These are phyloP conservation scores for Amorpha juglandis DNA, from an alignment of 2,888 invertebrate genomes.

Conservation along the genomic window DNA sequence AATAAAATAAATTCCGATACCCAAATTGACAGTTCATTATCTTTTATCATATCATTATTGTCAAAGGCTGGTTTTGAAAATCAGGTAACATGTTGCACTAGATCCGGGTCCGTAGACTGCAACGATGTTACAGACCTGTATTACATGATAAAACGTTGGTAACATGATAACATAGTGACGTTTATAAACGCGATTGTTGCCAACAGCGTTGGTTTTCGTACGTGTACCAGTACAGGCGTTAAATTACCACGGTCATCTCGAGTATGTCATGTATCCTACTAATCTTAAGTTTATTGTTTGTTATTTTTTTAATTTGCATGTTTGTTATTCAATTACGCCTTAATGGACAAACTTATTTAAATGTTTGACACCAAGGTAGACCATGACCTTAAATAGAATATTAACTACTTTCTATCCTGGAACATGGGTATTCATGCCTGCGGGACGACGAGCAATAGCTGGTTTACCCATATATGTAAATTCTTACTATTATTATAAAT, in stretches of 20 bases:
- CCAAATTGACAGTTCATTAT: background rate
- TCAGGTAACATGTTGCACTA: slow-evolving; percentile 16
- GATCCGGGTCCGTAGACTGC: slow-evolving; percentile 27
- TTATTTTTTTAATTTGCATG: too few species aligned
- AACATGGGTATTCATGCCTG: too few species aligned
- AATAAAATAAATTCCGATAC: background rate
- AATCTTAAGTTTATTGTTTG: too few species aligned
- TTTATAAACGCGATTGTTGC: slow-evolving; percentile 21
- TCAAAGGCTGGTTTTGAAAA: slow-evolving; percentile 10
- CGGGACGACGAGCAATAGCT: too few species aligned
- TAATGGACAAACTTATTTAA: too few species aligned
- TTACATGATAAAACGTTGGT: slow-evolving; percentile 17
- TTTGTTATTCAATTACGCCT: too few species aligned
- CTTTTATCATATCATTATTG: slow-evolving; percentile 10
- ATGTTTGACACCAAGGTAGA: too few species aligned
- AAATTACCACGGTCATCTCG: background rate
- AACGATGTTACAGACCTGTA: slow-evolving; percentile 16
- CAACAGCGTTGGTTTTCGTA: slow-evolving; percentile 18
- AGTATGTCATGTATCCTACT: background rate
- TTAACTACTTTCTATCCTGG: too few species aligned
- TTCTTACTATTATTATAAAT: too few species aligned
- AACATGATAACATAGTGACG: slow-evolving; percentile 24
- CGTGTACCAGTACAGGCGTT: slow-evolving; percentile 9
- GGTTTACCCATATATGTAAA: too few species aligned
- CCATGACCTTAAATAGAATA: too few species aligned